Evolutionary conservation across 2,797 vertebrate genomes (phyloP).

Genomic region (Manis javanica): DNA sequence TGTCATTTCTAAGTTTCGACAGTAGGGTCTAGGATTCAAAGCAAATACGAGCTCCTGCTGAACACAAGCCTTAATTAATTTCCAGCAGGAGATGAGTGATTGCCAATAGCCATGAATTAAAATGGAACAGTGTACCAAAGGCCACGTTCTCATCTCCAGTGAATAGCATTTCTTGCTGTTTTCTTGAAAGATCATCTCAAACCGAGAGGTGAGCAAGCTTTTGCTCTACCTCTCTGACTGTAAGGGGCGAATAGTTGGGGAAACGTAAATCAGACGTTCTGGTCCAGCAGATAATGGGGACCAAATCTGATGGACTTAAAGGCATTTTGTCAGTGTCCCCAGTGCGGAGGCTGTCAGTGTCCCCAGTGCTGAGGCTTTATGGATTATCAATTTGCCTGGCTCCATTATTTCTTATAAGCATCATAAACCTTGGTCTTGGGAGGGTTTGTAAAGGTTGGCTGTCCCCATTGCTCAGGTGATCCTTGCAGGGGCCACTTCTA

Average conservation of each 20-base stretch:
- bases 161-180: constrained; percentile 54
- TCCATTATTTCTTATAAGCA: neutral
- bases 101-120: constrained; percentile 66
- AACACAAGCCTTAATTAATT: constrained; percentile 58
- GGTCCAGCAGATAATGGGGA: neutral
- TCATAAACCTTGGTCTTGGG: neutral
- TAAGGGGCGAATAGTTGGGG: neutral
- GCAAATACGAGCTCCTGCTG: constrained; percentile 21
- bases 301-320: neutral
- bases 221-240: neutral
- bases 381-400: neutral
- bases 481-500: neutral
- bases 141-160: constrained; percentile 51
- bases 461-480: neutral
- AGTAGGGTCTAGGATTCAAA: constrained; percentile 72
- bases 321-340: neutral
- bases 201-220: constrained; percentile 8
- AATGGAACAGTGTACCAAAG: constrained; percentile 49
- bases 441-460: neutral
- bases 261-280: neutral
- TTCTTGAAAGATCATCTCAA: constrained; percentile 61
- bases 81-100: constrained; percentile 68
- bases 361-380: neutral
- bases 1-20: constrained; percentile 65
- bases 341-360: neutral